These are phyloP conservation scores for Fopius arisanus DNA, from an alignment of 1,140 invertebrate genomes.

Conservation along the genomic window DNA sequence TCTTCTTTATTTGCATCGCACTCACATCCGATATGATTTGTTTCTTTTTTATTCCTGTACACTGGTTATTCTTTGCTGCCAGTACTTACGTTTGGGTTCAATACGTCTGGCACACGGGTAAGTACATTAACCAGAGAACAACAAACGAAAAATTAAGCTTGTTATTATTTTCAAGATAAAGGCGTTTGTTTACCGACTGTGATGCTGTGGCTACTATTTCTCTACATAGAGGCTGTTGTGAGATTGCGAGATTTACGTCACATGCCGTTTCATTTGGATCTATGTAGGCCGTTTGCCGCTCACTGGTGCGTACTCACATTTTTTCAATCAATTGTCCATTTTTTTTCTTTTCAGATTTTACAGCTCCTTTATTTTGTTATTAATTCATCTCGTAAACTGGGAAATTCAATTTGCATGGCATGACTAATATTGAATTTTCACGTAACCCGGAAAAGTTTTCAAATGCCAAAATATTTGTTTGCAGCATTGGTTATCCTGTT, in stretches of 20 bases:
- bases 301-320: no score
- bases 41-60: conserved; percentile 98
- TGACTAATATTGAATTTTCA: no score
- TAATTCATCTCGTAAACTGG: no score
- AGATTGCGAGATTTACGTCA: conserved; percentile 86
- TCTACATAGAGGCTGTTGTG: conserved; percentile 93
- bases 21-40: conserved; percentile 98
- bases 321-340: no score
- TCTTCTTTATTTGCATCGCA: conserved; percentile 98
- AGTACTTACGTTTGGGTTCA: conserved; percentile 99
- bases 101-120: conserved; percentile 98
- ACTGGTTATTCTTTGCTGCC: conserved; percentile 97
- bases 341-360: no score
- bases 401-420: no score
- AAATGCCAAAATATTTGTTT: conserved; percentile 49
- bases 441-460: conserved; percentile 12
- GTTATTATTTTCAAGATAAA: conserved; percentile 73
- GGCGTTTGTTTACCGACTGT: conserved; percentile 95
- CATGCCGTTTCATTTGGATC: conserved; percentile 89
- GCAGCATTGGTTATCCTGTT: conserved; percentile 95
- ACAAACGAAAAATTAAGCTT: background rate
- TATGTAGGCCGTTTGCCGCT: conserved; percentile 97
- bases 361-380: no score
- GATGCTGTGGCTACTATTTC: conserved; percentile 92
- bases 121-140: background rate